Base-by-base conservation (phyloP, 2,888 invertebrate genomes). In the Nebria brevicollis region DNA sequence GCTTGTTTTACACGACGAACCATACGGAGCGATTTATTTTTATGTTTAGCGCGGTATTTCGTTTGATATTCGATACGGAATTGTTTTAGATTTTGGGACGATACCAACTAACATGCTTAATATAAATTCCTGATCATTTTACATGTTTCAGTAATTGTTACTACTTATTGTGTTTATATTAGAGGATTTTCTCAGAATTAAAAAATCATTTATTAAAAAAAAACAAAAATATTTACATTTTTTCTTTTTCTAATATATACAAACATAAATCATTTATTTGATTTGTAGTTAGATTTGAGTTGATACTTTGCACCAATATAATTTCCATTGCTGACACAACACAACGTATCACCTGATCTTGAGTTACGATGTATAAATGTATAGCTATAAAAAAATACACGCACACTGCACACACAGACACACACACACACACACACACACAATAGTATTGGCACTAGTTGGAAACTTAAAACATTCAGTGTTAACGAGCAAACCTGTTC, bases 401-500 rank as follows among this genome's bases (percentile, higher is more conserved):
- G 54, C 54, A 54, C 54, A 54, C 13, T 54, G 4, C 4, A 8
- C 54, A 13, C 54, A 54, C 54, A 8, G 0, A 2, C 8, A 20
- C 20, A 20, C 20, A 20, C 20, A 20, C 20, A 20, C 20, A 20
- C 54, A 54, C 13, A 8, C 4, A 8, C 54, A 13, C 54, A 54
- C 54, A 8, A 13, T 7, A 3, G 8, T 54, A 54, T 54, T 54
- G 54, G 54, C 54, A 54, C 54, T 54, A 54, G 54, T 54, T 54
- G 54, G 11, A 54, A 54, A 54, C 54, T 54, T 54, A 54, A 54
- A 54, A 34, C 11, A 70, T 70, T 25, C 20, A 70, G 70, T 34
- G 70, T 70, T 81, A 81, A 81, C 80, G 75, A 80, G 75, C 68
- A 70, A 70, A 65, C 68, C 66, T 80, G 80, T 81, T 81, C 75